Base-by-base conservation (phyloP, 2,797 vertebrate genomes). In the Acanthurus leucopareius region DNA sequence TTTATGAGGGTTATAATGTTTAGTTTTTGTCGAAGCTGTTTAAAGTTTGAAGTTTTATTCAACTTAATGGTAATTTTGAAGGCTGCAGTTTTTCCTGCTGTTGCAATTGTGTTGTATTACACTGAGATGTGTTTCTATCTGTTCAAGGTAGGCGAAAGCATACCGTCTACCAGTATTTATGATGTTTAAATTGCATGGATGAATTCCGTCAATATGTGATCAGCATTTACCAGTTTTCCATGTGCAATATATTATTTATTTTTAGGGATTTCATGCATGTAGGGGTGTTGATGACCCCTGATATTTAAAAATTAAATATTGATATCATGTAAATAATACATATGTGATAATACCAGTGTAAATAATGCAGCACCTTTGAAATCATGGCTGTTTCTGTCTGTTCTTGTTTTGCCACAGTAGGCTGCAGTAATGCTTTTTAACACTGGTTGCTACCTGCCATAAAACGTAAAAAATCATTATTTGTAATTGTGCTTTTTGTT, bases 121-220 rank as follows among this genome's bases (percentile, higher is more conserved):
- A 48, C 17, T n/a, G 5, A 58, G 40, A 58, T 17, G 15, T 62
- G 45, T 56, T 51, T 42, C 13, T 13, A 28, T 68, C 66, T 19
- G 48, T 77, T 25, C 8, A 25, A 3, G 2, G 19, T 19, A 52
- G 8, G 11, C 17, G 44, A 7, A 22, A 15, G 13, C 17, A 44
- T 10, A 17, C 49, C 44, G 25, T 49, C 38, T 14, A 35, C 16
- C 2, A 19, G 19, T 11, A 40, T 65, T 47, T 14, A 42, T 10
- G 13, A 61, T 1, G 45, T 58, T 25, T 62, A 22, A 72, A 20
- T 14, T 63, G 60, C 64, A 32, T 17, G 15, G 11, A 72, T 28
- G n/a, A 63, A n/a, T 47, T 28, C 32, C 51, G 32, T 44, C 38
- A 53, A 56, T 56, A 40, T 61, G 59, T 48, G 49, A 65, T 53